Evolutionary conservation across 2,797 vertebrate species (phyloP).

Genomic region (Limnodromus scolopaceus): DNA sequence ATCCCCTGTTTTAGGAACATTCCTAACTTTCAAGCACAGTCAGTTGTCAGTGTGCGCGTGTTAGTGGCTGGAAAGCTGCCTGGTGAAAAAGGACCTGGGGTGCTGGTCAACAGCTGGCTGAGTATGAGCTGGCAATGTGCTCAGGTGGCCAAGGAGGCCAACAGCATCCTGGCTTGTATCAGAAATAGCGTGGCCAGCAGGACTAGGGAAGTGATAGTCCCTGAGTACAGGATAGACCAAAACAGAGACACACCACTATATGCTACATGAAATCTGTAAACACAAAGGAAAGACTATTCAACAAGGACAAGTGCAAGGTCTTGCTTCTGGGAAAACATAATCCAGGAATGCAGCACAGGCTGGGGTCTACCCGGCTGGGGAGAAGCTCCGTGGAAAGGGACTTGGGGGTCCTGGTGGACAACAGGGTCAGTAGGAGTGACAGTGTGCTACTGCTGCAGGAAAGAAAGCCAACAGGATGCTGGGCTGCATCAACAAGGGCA

Average conservation of each 20-base stretch:
- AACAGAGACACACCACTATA: not conserved
- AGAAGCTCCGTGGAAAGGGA: not conserved
- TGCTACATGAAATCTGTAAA: not conserved
- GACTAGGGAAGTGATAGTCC: not conserved
- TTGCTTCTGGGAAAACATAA: not conserved
- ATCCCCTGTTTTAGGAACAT: not conserved
- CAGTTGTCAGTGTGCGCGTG: not conserved
- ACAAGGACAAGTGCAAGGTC: not conserved
- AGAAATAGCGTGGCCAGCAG: not conserved
- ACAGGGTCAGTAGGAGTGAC: not conserved
- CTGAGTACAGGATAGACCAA: not conserved
- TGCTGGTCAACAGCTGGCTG: not conserved
- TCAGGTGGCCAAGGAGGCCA: too few relatives aligned
- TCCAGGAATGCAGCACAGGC: not conserved
- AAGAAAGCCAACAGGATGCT: not conserved
- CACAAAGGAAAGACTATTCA: not conserved
- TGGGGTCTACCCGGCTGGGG: not conserved
- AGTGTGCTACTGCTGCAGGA: not conserved
- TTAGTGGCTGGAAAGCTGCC: not conserved
- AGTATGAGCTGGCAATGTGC: not conserved
- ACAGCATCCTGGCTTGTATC: not conserved
- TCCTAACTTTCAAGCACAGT: not conserved
- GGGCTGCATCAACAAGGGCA: not conserved
- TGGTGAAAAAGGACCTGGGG: not conserved
- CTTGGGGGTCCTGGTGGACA: not conserved